phyloP scores from a whole-genome alignment of 2,888 invertebrate genomes.

The Ectemnius cavifrons region DNA sequence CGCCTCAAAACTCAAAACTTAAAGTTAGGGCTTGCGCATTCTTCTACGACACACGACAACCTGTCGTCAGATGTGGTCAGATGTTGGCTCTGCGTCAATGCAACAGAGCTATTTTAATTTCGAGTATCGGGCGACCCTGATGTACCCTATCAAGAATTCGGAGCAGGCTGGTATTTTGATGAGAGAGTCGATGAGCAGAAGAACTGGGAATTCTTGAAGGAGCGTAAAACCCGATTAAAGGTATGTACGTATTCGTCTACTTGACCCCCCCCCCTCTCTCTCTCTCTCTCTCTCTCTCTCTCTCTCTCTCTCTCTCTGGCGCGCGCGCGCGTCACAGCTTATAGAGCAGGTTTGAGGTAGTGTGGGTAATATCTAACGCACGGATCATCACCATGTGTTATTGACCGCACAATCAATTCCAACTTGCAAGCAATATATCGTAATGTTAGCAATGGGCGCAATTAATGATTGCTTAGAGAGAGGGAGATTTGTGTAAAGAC shows the following conservation, averaged over 20 bases:
- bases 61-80: slow-evolving; percentile 43
- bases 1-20: slow-evolving; percentile 6
- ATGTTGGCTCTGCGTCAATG: slow-evolving; percentile 55
- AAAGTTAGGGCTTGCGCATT: slow-evolving; percentile 31
- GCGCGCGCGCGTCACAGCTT: no score
- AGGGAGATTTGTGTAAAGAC: no score
- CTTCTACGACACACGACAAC: slow-evolving; percentile 51
- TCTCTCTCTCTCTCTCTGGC: not conserved
- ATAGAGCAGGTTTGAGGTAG: slow-evolving; percentile 3
- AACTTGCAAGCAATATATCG: slow-evolving; percentile 7
- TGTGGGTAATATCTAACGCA: slow-evolving; percentile 8
- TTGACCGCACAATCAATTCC: slow-evolving; percentile 21
- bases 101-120: slow-evolving; percentile 61
- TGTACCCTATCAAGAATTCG: slow-evolving; percentile 41
- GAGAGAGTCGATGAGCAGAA: slow-evolving; percentile 16
- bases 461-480: no score
- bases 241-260: slow-evolving; percentile 17
- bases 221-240: slow-evolving; percentile 31
- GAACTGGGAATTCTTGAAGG: slow-evolving; percentile 4
- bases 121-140: slow-evolving; percentile 54
- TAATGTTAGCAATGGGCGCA: no score
- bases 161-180: slow-evolving; percentile 18
- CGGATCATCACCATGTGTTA: slow-evolving; percentile 36
- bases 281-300: not conserved
- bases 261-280: no score